Conservation (phyloP, 2,797 vertebrate species). For the Euphonia xanthogaster region DNA sequence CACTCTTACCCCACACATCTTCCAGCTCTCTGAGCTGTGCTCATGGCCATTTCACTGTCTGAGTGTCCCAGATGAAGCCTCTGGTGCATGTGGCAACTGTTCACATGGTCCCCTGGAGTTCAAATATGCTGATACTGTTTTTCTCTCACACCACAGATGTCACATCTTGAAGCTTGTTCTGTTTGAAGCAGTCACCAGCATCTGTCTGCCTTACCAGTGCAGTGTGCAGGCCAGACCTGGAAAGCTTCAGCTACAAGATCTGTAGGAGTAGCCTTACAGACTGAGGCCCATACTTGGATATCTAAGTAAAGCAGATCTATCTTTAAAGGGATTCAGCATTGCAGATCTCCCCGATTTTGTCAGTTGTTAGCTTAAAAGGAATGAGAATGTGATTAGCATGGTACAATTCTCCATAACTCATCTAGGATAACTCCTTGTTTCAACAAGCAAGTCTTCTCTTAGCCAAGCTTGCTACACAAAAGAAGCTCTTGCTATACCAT, state of each 20-base stretch:
- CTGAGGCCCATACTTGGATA: neutral
- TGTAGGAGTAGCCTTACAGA: neutral
- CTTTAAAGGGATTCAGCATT: neutral
- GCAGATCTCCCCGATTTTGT: neutral
- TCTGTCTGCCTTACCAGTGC: neutral
- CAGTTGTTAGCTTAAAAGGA: neutral
- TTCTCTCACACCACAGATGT: neutral
- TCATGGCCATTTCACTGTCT: neutral
- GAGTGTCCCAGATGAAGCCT: neutral
- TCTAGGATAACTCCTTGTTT: neutral
- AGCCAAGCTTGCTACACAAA: neutral
- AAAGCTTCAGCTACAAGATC: neutral
- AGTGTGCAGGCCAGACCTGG: neutral
- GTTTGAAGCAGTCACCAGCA: neutral
- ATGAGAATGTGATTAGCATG: neutral
- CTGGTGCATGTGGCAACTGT: neutral
- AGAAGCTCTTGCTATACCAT: neutral
- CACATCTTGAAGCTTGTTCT: neutral
- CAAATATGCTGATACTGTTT: neutral
- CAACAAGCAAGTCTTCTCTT: neutral
- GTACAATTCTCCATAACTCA: neutral
- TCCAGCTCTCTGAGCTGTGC: neutral
- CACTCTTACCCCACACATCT: fast-evolving
- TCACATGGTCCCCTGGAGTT: fast-evolving
- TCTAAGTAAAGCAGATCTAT: neutral